Conservation (phyloP, 2,113 vertebrate species). For the Corythoichthys intestinalis region DNA sequence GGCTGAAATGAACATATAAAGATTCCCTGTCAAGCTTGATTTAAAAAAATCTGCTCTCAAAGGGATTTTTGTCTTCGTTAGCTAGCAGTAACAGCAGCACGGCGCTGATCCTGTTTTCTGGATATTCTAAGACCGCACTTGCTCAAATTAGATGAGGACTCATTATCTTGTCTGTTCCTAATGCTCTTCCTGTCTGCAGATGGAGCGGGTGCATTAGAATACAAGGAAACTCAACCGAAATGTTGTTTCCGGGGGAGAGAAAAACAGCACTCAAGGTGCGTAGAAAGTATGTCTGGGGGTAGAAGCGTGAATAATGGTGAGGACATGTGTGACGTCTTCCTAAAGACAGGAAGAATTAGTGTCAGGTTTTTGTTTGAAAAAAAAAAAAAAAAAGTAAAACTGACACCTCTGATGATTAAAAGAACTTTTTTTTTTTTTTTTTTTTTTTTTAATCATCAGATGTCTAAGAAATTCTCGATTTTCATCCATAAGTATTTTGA, state of each 20-base stretch:
- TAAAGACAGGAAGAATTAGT: constrained; percentile 63
- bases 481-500: no score
- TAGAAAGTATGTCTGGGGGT: constrained; percentile 33
- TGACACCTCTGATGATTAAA: background rate
- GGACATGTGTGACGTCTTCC: constrained; percentile 62
- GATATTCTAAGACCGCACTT: constrained; percentile 18
- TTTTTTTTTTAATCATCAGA: no score
- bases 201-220: constrained; percentile 1
- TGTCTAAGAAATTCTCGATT: no score
- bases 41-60: constrained; percentile 39
- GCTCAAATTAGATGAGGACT: constrained; percentile 29
- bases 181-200: constrained; percentile 39
- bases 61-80: constrained; percentile 40
- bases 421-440: no score
- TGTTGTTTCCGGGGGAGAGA: constrained; percentile 4
- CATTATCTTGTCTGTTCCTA: constrained; percentile 22
- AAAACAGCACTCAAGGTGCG: constrained; percentile 2
- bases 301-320: constrained; percentile 37
- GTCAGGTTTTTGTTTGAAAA: constrained; percentile 46
- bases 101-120: constrained; percentile 5
- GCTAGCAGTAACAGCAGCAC: constrained; percentile 6
- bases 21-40: constrained; percentile 19
- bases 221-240: constrained; percentile 6
- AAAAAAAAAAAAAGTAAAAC: background rate
- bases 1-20: constrained; percentile 12